Evolutionary conservation across 92 coral and sea anemone species (phyloP).

Genomic region (Phenganax stokvisi): DNA sequence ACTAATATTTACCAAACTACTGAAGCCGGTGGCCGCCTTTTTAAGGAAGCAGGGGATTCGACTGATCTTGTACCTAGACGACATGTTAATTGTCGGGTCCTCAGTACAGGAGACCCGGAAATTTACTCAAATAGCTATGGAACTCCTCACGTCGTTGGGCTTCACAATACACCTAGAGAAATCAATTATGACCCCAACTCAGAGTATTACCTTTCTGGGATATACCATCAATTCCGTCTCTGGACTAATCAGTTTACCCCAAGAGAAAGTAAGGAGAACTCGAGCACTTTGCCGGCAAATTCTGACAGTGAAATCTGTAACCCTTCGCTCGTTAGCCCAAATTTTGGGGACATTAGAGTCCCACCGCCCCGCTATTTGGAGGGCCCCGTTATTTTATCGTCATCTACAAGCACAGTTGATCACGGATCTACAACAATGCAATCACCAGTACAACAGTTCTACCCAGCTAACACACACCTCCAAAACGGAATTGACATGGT

Average conservation of each 20-base stretch:
- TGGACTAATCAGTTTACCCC: constrained; percentile 26
- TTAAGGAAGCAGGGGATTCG: neutral
- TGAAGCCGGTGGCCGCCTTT: constrained; percentile 3
- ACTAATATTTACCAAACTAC: constrained; percentile 28
- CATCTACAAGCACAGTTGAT: constrained; percentile 35
- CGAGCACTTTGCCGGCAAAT: constrained; percentile 26
- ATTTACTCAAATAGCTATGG: no score
- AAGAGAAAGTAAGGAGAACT: constrained; percentile 39
- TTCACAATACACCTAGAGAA: no score
- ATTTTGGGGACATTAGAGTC: constrained; percentile 35
- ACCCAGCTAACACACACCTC: neutral
- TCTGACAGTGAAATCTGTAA: constrained; percentile 9
- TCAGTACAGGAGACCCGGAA: no score
- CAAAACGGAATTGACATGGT: constrained; percentile 44
- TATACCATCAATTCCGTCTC: constrained; percentile 39
- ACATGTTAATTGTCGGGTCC: no score
- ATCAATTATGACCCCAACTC: no score
- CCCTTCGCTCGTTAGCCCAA: constrained; percentile 37
- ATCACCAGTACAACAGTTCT: constrained; percentile 18
- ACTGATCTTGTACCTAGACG: no score
- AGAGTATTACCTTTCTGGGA: constrained; percentile 32
- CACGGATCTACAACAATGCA: constrained; percentile 26
- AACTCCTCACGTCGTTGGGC: no score
- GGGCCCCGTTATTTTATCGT: constrained; percentile 40
- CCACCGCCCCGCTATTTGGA: constrained; percentile 38